phyloP scores from a whole-genome alignment of 1,140 invertebrate species.

The Drosophila ercepeae region DNA sequence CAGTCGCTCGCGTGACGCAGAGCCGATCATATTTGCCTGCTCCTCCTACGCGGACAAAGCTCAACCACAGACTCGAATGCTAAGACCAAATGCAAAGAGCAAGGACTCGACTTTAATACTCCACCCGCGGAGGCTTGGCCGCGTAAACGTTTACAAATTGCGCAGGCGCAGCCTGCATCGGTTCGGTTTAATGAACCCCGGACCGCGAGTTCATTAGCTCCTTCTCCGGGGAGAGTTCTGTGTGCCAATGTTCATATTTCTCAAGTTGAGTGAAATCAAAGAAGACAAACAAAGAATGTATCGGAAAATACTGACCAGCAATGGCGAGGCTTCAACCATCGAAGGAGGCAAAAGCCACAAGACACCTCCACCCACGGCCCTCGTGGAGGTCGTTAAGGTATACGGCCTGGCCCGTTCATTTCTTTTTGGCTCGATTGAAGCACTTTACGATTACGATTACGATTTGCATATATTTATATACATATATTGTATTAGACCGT shows the following conservation, averaged over 20 bases:
- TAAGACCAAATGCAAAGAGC: conserved; percentile 8
- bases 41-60: conserved; percentile 44
- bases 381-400: conserved; percentile 44
- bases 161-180: conserved; percentile 39
- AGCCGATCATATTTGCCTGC: conserved; percentile 59
- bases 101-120: conserved; percentile 43
- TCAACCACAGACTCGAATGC: conserved; percentile 3
- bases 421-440: not conserved
- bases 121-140: conserved; percentile 46
- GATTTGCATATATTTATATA: conserved; percentile 2
- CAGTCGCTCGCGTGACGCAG: conserved; percentile 65
- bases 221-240: conserved; percentile 15
- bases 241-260: conserved; percentile 36
- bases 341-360: conserved; percentile 3
- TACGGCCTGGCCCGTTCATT: not conserved
- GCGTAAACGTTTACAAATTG: conserved; percentile 69
- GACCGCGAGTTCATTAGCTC: conserved; percentile 40
- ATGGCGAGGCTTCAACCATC: not conserved
- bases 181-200: conserved; percentile 67
- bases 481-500: conserved; percentile 4
- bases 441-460: conserved; percentile 7
- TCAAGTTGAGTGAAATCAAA: conserved; percentile 2
- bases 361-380: conserved; percentile 3
- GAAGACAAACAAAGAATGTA: not conserved
- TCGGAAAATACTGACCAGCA: conserved; percentile 1